Evolutionary conservation across 1,140 invertebrate species (phyloP), one percentile per base, ranked within the genome.

Genomic region (Dendroctonus ponderosae): DNA sequence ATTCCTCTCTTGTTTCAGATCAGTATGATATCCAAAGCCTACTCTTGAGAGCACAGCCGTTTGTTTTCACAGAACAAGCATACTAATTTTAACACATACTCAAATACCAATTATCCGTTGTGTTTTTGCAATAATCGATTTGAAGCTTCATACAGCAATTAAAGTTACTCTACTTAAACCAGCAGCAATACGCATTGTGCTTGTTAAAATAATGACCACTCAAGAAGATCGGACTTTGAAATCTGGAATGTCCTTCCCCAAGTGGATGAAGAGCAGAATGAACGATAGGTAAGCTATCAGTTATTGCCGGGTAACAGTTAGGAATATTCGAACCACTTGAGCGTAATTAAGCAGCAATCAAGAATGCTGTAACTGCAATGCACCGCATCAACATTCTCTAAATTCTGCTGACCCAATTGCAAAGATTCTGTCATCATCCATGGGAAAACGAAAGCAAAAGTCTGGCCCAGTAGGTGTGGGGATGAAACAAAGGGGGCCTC

Each of bases 181-280:
- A n/a, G 2, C 6, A 14, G 9, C 38, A 57, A 51, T 67, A 54
- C 63, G 39, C 12, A 57, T 49, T 51, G n/a, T 8, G 39, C 40
- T 6, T 54, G 62, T 54, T 37, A 14, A 9, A 54, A 60, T 46
- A 41, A 76, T 77, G 73, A 70, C 75, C 11, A 80, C 82, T 9
- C 76, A 79, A 67, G 79, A 79, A 62, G 83, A 84, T 61, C 76
- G 81, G 69, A 82, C 81, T 12, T 72, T 85, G 39, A 72, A 77
- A 40, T 78, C 80, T 69, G 82, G 81, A 43, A 81, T 84, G 59
- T 83, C 82, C 58, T 74, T 85, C 46, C 84, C 84, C 0, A 82
- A 84, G 68, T 85, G 84, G 84, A 85, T 85, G 81, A 84, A 82
- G 77, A 80, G 76, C 56, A 82, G 77, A 79, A 77, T 80, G 40